Base-by-base conservation (phyloP, 2,888 invertebrate species). In the Eupelmus urozonus region DNA sequence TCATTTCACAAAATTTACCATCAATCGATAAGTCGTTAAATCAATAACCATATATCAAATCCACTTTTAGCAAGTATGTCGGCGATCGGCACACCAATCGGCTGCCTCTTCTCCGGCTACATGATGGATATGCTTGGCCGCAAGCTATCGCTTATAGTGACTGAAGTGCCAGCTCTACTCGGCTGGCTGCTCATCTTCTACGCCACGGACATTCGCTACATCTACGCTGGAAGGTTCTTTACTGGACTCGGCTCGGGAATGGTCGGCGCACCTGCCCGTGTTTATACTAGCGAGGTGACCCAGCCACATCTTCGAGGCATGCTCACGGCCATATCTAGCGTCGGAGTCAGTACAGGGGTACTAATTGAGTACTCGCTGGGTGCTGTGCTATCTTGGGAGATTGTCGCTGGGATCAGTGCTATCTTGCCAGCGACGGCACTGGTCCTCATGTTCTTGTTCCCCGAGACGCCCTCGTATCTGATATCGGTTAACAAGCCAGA, bases 231-330 rank as follows among this genome's bases (percentile, higher is more conserved):
- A 85, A 90, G 95, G 81, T 90, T 94, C 79, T 89, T 94, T 69
- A 92, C 93, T 20, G 95, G 95, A 0, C 90, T 94, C 25, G 94
- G 94, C 0, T 93, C 94, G 0, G 95, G 95, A 1, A 94, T 94
- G 93, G 93, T 94, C 40, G 94, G 94, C 0, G 94, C 94, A 0
- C 94, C 94, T 1, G 93, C 94, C 0, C 90, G 94, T 3, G 94
- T 94, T 0, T 94, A 94, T 88, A 94, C 94, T 0, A 93, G 93
- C 29, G 94, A 94, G 84, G 94, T 94, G 0, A 93, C 95, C 0
- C 94, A 95, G 81, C 94, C 94, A 0, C 94, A 95, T 86, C 90
- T 94, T 0, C 90, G 95, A n/a, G 95, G 95, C 1, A 94, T 94
- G 92, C 90, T 95, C 7, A 94, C 94, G 0, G 94, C 95, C 0